phyloP scores from a whole-genome alignment of 2,113 vertebrate species.

The Scomber colias region DNA sequence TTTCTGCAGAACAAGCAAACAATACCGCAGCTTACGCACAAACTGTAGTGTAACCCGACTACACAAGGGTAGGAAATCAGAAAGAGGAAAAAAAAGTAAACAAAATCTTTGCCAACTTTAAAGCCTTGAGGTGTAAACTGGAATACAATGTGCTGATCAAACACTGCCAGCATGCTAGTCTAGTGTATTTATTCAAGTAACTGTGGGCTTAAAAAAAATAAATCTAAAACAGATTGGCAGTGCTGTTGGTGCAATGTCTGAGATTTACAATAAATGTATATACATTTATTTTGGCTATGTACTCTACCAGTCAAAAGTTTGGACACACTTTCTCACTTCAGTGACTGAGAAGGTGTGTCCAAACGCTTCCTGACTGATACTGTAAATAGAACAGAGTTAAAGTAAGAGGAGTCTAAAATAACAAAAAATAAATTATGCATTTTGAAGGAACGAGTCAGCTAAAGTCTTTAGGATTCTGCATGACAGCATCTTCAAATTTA shows the following conservation, averaged over 20 bases:
- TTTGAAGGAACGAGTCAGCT: background rate
- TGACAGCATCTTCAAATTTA: background rate
- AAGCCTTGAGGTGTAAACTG: constrained; percentile 13
- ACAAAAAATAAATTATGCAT: too few relatives aligned
- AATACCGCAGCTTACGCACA: constrained; percentile 47
- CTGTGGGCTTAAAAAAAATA: background rate
- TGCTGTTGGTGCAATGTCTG: background rate
- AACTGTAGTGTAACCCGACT: background rate
- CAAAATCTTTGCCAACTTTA: background rate
- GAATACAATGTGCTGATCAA: constrained; percentile 8
- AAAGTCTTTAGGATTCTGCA: background rate
- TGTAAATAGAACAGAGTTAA: background rate
- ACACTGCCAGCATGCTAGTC: background rate
- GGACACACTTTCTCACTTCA: too few relatives aligned
- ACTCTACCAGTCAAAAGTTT: too few relatives aligned
- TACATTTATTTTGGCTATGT: background rate
- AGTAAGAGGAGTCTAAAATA: too few relatives aligned
- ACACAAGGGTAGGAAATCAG: background rate
- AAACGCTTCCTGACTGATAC: too few relatives aligned
- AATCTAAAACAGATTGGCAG: background rate
- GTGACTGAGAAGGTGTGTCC: too few relatives aligned
- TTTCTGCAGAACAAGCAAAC: constrained; percentile 46
- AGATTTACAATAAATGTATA: background rate
- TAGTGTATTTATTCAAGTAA: background rate
- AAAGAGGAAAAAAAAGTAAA: background rate